A percentile compares a stretch with the other conserved stretches of the same genome.
Evolutionary conservation across 2,113 vertebrate species (phyloP).

Genomic region (Aramus guarauna): DNA sequence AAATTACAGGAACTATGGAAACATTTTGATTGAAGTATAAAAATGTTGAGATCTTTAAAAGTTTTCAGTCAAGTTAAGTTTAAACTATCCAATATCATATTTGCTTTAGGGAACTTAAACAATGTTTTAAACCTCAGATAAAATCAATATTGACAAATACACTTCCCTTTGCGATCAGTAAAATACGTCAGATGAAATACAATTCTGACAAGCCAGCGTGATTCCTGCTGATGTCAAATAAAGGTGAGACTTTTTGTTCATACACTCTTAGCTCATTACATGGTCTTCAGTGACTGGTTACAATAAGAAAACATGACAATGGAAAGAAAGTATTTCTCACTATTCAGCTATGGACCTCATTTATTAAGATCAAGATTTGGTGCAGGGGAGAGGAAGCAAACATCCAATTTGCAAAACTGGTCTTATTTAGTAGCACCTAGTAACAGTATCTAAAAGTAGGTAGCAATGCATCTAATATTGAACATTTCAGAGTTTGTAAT

Average conservation of each 20-base stretch:
- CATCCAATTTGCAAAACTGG: background rate
- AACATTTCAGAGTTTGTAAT: constrained; percentile 32
- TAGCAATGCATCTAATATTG: background rate
- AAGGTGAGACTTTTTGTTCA: background rate
- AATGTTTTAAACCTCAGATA: background rate
- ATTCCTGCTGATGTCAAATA: background rate
- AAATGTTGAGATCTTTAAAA: background rate
- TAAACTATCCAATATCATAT: background rate
- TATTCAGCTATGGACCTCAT: background rate
- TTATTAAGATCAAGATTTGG: background rate
- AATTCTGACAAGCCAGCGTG: background rate
- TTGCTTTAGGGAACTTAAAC: background rate
- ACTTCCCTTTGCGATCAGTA: background rate
- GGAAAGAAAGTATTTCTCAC: background rate
- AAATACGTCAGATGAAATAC: background rate
- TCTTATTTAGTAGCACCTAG: background rate
- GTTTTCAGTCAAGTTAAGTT: background rate
- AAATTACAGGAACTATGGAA: background rate
- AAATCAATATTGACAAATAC: background rate
- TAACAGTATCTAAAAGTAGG: background rate
- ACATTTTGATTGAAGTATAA: background rate
- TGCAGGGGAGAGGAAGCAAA: background rate
- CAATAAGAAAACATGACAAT: background rate
- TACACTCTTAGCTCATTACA: background rate
- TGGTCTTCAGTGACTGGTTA: background rate